A percentile compares a stretch with the other conserved stretches of the same genome.
Conservation (phyloP, 1,140 invertebrate species). For the Scaptomyza graminum region DNA sequence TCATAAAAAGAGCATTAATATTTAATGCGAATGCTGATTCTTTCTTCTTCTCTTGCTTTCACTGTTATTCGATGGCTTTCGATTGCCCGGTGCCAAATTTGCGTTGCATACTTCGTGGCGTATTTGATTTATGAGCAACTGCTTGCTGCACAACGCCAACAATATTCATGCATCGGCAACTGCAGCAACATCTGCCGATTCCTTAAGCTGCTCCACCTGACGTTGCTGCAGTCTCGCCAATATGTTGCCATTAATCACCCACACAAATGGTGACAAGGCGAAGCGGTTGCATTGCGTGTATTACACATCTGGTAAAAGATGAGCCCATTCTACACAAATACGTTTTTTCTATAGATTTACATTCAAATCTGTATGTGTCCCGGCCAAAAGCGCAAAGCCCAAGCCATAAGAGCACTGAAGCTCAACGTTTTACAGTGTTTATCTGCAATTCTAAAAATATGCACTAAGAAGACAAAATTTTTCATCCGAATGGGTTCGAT, state of each 20-base stretch:
- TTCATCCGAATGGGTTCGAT: too few relatives aligned
- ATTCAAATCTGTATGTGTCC: too few relatives aligned
- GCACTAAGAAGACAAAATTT: too few relatives aligned
- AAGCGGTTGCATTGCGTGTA: not conserved
- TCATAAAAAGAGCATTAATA: conserved; percentile 66
- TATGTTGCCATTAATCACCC: conserved; percentile 16
- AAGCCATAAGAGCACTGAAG: too few relatives aligned
- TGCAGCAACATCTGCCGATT: not conserved
- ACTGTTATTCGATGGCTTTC: conserved; percentile 12
- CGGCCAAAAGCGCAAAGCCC: too few relatives aligned
- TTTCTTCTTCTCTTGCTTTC: not conserved
- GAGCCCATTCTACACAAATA: too few relatives aligned
- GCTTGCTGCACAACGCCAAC: not conserved
- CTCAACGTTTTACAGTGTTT: too few relatives aligned
- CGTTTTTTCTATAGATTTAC: too few relatives aligned
- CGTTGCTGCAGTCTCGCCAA: not conserved
- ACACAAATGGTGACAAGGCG: not conserved
- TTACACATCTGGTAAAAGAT: conserved; percentile 1
- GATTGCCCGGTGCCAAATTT: conserved; percentile 35
- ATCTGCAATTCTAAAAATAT: too few relatives aligned
- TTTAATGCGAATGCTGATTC: conserved; percentile 46
- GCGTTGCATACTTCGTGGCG: conserved; percentile 53
- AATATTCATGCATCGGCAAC: not conserved
- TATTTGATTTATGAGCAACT: conserved; percentile 57
- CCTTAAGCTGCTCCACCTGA: not conserved